Base-by-base conservation (phyloP, 2,888 invertebrate species). In the Operophtera brumata region DNA sequence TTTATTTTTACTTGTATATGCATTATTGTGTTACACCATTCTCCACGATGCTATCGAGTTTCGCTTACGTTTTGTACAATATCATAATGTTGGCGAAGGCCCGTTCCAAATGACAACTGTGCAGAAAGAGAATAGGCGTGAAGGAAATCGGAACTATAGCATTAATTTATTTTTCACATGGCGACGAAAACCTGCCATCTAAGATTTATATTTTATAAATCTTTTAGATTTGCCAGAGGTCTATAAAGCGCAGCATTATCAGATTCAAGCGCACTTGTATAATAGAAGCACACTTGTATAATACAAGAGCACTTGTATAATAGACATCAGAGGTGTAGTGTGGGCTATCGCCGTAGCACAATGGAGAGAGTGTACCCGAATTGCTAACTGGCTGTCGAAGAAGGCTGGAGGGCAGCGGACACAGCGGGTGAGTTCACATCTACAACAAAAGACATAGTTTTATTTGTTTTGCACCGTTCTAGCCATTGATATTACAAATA, bases 301-400 rank as follows among this genome's bases (percentile, higher is more conserved):
- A 30, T 8, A 10, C 30, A 30, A n/a, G 30, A 8, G 8, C 30
- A 4, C 10, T 34, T n/a, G 34, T n/a, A 34, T 34, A 10, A 36
- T 20, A 11, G 7, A 13, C 2, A 3, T 36, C 12, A 36, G 13
- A 8, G 6, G 8, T 36, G 13, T 36, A 5, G 2, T 36, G 20
- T 20, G 4, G 8, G 36, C 13, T 7, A 13, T 13, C 11, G 20
- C 20, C 20, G 36, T 8, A 11, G 78, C 64, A 87, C 79, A 52
- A 84, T 80, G 75, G 84, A 83, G 74, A 87, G 76, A 63, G 82
- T 81, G 75, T 78, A 79, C 35, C 83, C 80, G 79, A 78, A 82
- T 70, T 79, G 91, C 88, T 91, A 91, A 89, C 91, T 91, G 79
- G 90, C 86, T 69, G 91, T 90, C 6, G 90, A 90, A 0, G 90